phyloP scores from a whole-genome alignment of 2,888 invertebrate genomes.

The Eudasyphora cyanicolor region DNA sequence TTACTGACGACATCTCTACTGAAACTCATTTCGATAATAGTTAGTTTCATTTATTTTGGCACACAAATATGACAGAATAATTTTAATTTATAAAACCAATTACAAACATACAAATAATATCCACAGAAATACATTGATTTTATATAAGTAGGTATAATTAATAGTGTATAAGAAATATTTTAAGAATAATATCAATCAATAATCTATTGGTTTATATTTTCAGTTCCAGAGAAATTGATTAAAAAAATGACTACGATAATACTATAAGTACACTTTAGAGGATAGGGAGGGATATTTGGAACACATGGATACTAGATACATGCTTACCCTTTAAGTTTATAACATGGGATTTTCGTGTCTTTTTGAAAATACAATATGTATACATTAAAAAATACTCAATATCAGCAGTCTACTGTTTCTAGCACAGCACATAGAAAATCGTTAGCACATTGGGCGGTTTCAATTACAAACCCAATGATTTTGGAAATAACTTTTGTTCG shows the following conservation, averaged over 20 bases:
- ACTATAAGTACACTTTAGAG: constrained; percentile 77
- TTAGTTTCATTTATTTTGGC: constrained; percentile 45
- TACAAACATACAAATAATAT: constrained; percentile 16
- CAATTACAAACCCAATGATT: constrained; percentile 83
- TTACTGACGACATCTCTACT: too few species aligned
- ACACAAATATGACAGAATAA: constrained; percentile 59
- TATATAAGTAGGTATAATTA: background rate
- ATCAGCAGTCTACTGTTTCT: constrained; percentile 53
- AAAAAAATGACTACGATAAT: constrained; percentile 68
- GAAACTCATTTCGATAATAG: too few species aligned
- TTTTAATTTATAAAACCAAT: constrained; percentile 34
- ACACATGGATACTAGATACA: background rate
- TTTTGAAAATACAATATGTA: background rate
- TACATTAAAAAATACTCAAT: constrained; percentile 30
- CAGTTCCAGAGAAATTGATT: constrained; percentile 36
- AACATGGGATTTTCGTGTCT: background rate
- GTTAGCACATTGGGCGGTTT: background rate
- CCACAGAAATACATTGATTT: constrained; percentile 31
- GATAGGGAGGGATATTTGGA: constrained; percentile 16
- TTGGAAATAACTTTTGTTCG: constrained; percentile 90
- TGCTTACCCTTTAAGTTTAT: background rate
- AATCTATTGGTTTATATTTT: constrained; percentile 26
- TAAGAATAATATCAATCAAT: constrained; percentile 45
- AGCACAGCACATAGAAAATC: constrained; percentile 51
- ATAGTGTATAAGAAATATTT: background rate